Percentiles rank a stretch among this genome's conserved stretches.
These are phyloP conservation scores for Eurytoma adleriae DNA, from an alignment of 2,888 invertebrate genomes.

Conservation along the genomic window DNA sequence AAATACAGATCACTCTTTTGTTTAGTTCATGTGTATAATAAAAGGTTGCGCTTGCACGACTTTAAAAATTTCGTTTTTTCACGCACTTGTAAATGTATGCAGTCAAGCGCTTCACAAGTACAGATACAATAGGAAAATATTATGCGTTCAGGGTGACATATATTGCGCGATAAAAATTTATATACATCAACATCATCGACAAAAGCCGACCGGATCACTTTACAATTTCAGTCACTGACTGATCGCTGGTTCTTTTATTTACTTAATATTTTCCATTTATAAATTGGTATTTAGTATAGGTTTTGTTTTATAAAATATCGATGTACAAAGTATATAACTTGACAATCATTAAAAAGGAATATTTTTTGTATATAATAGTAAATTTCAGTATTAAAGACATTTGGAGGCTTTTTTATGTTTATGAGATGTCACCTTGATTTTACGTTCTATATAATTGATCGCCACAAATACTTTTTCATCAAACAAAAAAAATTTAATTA, in stretches of 20 bases:
- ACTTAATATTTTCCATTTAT: background rate
- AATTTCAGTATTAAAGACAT: background rate
- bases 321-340: background rate
- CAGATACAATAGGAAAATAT: conserved; percentile 34
- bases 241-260: conserved; percentile 17
- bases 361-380: conserved; percentile 17
- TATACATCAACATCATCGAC: conserved; percentile 20
- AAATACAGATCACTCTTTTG: conserved; percentile 44
- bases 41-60: conserved; percentile 5
- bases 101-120: background rate
- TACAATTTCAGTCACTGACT: conserved; percentile 22
- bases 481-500: no score
- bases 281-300: background rate
- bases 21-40: conserved; percentile 36
- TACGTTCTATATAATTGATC: conserved; percentile 7
- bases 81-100: conserved; percentile 12
- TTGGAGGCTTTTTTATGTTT: conserved; percentile 16
- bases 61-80: conserved; percentile 2
- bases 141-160: conserved; percentile 22
- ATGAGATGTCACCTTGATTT: background rate
- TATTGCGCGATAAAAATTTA: conserved; percentile 27
- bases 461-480: no score
- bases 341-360: background rate
- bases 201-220: conserved; percentile 29
- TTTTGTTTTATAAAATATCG: conserved; percentile 13